Conservation (phyloP, 2,113 vertebrate species). For the Tympanuchus pallidicinctus region DNA sequence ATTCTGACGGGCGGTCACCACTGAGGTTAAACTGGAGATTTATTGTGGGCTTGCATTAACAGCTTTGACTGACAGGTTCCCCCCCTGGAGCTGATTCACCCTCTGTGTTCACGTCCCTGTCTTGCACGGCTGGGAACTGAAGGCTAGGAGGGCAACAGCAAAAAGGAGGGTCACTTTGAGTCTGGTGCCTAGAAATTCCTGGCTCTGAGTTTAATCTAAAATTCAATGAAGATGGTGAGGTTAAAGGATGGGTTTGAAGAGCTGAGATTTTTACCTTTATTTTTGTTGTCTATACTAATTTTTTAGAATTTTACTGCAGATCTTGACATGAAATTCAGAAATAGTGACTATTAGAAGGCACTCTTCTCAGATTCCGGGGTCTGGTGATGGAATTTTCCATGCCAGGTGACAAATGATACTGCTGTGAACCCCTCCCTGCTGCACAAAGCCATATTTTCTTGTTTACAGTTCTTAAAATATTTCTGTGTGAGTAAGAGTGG, state of each 20-base stretch:
- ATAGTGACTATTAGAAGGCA: not conserved
- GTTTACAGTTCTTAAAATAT: not conserved
- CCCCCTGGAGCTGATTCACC: not conserved
- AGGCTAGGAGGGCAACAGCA: not conserved
- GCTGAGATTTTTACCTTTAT: not conserved
- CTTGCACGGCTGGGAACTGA: slow-evolving; percentile 1
- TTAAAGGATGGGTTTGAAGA: slow-evolving; percentile 6
- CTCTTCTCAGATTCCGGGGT: not conserved
- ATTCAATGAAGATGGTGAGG: not conserved
- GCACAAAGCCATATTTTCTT: not conserved
- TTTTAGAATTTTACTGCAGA: not conserved
- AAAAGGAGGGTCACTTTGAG: not conserved
- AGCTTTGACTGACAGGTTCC: slow-evolving; percentile 40
- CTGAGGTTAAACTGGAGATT: slow-evolving; percentile 4
- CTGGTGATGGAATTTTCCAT: not conserved
- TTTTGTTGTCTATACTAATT: not conserved
- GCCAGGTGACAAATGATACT: not conserved
- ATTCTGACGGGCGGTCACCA: not conserved
- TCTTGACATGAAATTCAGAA: not conserved
- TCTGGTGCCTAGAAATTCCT: slow-evolving; percentile 24
- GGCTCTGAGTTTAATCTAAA: not conserved
- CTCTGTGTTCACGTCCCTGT: not conserved
- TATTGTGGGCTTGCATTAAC: slow-evolving; percentile 16
- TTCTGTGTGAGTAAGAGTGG: not conserved
- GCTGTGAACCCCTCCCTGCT: not conserved